A percentile compares a stretch with the other conserved stretches of the same genome.
These are phyloP conservation scores for Caenorhabditis plicata DNA, from an alignment of 2,888 invertebrate species.

Conservation along the genomic window DNA sequence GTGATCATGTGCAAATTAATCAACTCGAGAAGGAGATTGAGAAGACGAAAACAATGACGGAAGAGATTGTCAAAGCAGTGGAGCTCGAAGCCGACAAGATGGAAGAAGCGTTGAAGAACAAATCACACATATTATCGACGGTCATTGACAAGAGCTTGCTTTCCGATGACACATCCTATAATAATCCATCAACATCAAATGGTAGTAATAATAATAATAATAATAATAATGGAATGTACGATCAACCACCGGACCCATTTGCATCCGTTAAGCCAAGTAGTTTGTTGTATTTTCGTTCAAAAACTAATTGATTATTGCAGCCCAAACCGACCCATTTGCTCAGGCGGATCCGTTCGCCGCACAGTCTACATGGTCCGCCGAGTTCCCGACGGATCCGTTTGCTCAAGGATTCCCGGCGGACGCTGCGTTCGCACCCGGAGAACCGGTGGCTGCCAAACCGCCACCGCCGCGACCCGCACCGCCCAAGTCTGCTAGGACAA, in stretches of 20 bases:
- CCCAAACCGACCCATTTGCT: constrained; percentile 39
- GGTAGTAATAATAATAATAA: constrained; percentile 7
- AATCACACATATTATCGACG: constrained; percentile 5
- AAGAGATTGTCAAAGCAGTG: constrained; percentile 15
- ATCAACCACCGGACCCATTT: constrained; percentile 42
- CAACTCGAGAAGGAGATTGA: constrained; percentile 16
- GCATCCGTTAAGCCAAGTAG: constrained; percentile 18
- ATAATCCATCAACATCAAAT: constrained; percentile 13
- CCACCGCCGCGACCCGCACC: constrained; percentile 41
- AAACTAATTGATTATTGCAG: constrained; percentile 5
- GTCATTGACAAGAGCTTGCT: constrained; percentile 7
- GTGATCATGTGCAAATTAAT: constrained; percentile 20
- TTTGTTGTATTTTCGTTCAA: constrained; percentile 1
- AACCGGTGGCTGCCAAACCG: background rate
- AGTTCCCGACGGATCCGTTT: constrained; percentile 36
- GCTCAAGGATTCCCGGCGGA: constrained; percentile 24
- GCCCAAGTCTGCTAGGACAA: constrained; percentile 40
- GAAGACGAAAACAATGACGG: constrained; percentile 9
- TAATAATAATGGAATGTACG: too few species aligned
- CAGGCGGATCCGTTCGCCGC: constrained; percentile 40
- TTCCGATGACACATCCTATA: constrained; percentile 23
- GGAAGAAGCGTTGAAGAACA: constrained; percentile 1
- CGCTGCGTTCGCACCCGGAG: constrained; percentile 6
- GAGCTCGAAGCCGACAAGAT: constrained; percentile 18
- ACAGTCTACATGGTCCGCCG: constrained; percentile 20